Conservation (phyloP, 2,888 invertebrate genomes). For the Aproaerema taeniolella region DNA sequence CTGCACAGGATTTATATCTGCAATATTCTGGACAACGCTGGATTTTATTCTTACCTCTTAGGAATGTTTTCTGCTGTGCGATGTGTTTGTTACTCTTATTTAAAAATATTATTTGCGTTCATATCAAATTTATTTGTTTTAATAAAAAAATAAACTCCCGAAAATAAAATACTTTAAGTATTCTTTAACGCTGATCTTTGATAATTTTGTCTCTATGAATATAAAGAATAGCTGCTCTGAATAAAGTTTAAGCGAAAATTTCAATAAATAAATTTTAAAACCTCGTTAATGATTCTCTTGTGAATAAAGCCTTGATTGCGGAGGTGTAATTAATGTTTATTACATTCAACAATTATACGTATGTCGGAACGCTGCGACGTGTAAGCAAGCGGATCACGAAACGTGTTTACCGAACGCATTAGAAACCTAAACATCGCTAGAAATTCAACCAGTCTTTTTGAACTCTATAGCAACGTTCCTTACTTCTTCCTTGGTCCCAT, state of each 20-base stretch:
- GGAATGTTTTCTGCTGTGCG: slow-evolving; percentile 33
- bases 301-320: neutral
- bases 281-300: neutral
- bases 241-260: neutral
- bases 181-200: too few relatives aligned
- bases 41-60: slow-evolving; percentile 31
- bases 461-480: slow-evolving; percentile 24
- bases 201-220: too few relatives aligned
- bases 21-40: slow-evolving; percentile 45
- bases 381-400: slow-evolving; percentile 55
- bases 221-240: neutral
- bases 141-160: too few relatives aligned
- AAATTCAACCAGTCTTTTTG: slow-evolving; percentile 33
- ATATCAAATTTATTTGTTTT: neutral
- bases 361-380: slow-evolving; percentile 28
- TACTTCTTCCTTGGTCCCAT: too few relatives aligned
- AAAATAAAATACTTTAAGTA: too few relatives aligned
- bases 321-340: slow-evolving; percentile 15
- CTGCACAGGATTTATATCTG: slow-evolving; percentile 49
- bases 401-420: slow-evolving; percentile 53
- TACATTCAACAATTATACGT: slow-evolving; percentile 30
- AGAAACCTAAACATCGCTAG: slow-evolving; percentile 53
- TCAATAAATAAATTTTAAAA: too few relatives aligned
- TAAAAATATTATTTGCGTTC: slow-evolving; percentile 16
- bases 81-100: slow-evolving; percentile 23